phyloP scores from a whole-genome alignment of 2,888 invertebrate species.

The Drymonia ruficornis region DNA sequence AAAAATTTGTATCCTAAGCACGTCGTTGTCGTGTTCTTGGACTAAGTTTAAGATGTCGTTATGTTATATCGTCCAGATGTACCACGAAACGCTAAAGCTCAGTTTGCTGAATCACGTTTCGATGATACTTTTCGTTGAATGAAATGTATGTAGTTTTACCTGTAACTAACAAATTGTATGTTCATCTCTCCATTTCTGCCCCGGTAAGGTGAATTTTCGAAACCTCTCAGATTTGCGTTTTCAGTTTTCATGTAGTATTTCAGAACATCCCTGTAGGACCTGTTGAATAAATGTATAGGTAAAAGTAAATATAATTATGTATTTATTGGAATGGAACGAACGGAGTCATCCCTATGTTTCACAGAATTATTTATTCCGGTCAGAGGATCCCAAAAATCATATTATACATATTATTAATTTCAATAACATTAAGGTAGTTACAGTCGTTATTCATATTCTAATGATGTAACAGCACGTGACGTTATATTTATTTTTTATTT shows the following conservation, averaged over 20 bases:
- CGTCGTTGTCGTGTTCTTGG: neutral
- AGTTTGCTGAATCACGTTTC: neutral
- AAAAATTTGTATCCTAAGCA: neutral
- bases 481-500: too few species aligned
- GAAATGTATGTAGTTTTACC: constrained; percentile 33
- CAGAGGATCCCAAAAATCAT: too few species aligned
- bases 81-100: too few species aligned
- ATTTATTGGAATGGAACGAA: too few species aligned
- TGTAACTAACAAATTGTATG: constrained; percentile 82
- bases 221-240: constrained; percentile 61
- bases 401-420: too few species aligned
- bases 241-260: constrained; percentile 86
- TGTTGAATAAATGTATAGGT: constrained; percentile 29
- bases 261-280: constrained; percentile 86
- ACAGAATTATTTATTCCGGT: too few species aligned
- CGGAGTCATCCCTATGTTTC: too few species aligned
- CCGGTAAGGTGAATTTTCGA: constrained; percentile 77
- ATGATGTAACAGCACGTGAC: too few species aligned
- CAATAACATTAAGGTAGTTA: too few species aligned
- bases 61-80: too few species aligned
- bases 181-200: constrained; percentile 84
- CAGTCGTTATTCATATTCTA: too few species aligned
- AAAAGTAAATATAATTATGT: too few species aligned
- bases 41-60: neutral
- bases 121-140: neutral